These are phyloP conservation scores for Melierax canorus DNA, from an alignment of 2,113 vertebrate genomes.

Conservation along the genomic window DNA sequence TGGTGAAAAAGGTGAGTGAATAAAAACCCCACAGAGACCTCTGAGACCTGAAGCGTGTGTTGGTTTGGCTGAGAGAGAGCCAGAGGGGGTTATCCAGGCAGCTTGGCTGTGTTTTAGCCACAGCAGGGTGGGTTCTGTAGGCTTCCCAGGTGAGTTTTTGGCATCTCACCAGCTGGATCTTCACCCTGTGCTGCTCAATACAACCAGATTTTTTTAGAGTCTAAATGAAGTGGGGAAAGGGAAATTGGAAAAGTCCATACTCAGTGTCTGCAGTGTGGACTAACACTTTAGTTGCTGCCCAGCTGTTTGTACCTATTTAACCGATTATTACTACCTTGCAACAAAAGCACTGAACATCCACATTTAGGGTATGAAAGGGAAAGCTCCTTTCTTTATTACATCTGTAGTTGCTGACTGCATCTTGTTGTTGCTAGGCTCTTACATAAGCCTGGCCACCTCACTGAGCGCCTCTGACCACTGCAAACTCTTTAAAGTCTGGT, in stretches of 20 bases:
- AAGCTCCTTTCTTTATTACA: neutral
- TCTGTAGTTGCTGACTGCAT: neutral
- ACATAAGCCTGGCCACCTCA: neutral
- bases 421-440: neutral
- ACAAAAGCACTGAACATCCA: neutral
- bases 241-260: neutral
- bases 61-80: neutral
- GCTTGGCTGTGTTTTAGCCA: neutral
- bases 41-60: neutral
- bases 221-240: neutral
- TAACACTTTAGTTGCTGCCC: neutral
- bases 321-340: neutral
- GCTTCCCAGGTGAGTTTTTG: neutral
- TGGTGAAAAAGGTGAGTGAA: constrained; percentile 88
- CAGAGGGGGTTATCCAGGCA: neutral
- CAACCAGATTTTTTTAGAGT: neutral
- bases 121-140: neutral
- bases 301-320: neutral
- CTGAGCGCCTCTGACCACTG: neutral
- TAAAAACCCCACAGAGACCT: too few species aligned
- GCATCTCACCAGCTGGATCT: neutral
- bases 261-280: neutral
- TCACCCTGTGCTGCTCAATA: neutral
- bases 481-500: neutral
- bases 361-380: neutral